These are phyloP conservation scores for Aradophagus sp. DNA, from an alignment of 1,140 invertebrate species.

Conservation along the genomic window DNA sequence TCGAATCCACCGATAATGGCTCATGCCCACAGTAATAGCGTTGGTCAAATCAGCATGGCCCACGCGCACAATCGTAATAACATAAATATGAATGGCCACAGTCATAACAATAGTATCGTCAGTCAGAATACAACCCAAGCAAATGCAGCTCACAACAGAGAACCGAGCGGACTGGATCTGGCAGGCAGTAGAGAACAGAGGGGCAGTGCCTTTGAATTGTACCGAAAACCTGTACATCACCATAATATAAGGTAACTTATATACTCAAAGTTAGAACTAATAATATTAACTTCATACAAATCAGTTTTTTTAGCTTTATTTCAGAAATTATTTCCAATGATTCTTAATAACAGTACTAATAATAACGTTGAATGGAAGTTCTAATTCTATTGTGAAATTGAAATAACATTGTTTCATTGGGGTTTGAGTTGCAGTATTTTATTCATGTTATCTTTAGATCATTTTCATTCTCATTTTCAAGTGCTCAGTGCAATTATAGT, in stretches of 20 bases:
- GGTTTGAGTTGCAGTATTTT: too few relatives aligned
- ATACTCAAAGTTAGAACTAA: too few relatives aligned
- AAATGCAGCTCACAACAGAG: slow-evolving; percentile 73
- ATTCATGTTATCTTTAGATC: too few relatives aligned
- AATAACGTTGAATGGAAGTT: too few relatives aligned
- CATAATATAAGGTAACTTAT: slow-evolving; percentile 83
- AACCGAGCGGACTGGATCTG: slow-evolving; percentile 80
- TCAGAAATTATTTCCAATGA: too few relatives aligned
- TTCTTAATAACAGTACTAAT: too few relatives aligned
- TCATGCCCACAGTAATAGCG: slow-evolving; percentile 74
- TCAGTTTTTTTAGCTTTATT: too few relatives aligned
- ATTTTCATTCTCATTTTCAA: too few relatives aligned
- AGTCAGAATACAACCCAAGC: slow-evolving; percentile 44
- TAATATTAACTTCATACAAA: too few relatives aligned
- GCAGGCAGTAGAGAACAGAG: slow-evolving; percentile 91
- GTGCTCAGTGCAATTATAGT: too few relatives aligned
- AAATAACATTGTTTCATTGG: too few relatives aligned
- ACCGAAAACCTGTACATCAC: slow-evolving; percentile 89
- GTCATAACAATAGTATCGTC: slow-evolving; percentile 63
- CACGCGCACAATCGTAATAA: slow-evolving; percentile 76
- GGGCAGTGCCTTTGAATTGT: slow-evolving; percentile 96
- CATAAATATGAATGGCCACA: slow-evolving; percentile 65
- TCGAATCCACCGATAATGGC: slow-evolving; percentile 74
- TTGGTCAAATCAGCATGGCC: slow-evolving; percentile 67
- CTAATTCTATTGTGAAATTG: too few relatives aligned